A percentile compares a stretch with the other conserved stretches of the same genome.
Conservation (phyloP, 2,888 invertebrate genomes). For the Tigriopus californicus region DNA sequence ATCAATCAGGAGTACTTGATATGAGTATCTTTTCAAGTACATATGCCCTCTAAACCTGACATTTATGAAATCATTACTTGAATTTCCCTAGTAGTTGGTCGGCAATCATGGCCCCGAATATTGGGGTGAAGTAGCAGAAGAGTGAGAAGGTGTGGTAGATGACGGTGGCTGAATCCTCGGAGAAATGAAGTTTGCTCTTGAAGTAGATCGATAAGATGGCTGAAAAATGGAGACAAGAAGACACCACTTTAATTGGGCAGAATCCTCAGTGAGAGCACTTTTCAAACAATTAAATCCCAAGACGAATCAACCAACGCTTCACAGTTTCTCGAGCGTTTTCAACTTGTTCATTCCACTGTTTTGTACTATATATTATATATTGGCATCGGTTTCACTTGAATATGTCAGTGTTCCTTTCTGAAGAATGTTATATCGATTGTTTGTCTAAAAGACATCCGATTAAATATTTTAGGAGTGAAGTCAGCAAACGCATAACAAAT, state of each 20-base stretch:
- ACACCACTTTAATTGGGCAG: background rate
- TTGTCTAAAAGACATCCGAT: too few relatives aligned
- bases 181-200: conserved; percentile 50
- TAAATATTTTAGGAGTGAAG: too few relatives aligned
- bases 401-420: too few relatives aligned
- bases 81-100: conserved; percentile 83
- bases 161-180: conserved; percentile 54
- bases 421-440: too few relatives aligned
- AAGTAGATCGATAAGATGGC: conserved; percentile 84
- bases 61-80: conserved; percentile 29
- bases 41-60: background rate
- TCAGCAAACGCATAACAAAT: too few relatives aligned
- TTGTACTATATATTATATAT: too few relatives aligned
- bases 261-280: background rate
- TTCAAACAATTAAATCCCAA: background rate
- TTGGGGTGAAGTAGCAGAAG: conserved; percentile 71
- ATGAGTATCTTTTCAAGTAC: too few relatives aligned
- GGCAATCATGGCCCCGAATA: conserved; percentile 79
- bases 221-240: conserved; percentile 29
- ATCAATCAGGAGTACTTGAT: too few relatives aligned
- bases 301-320: too few relatives aligned
- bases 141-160: conserved; percentile 74
- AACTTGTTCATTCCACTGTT: too few relatives aligned
- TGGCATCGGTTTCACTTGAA: too few relatives aligned
- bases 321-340: too few relatives aligned